Evolutionary conservation across 2,888 invertebrate genomes (phyloP).

Genomic region (Bunonema sp.): DNA sequence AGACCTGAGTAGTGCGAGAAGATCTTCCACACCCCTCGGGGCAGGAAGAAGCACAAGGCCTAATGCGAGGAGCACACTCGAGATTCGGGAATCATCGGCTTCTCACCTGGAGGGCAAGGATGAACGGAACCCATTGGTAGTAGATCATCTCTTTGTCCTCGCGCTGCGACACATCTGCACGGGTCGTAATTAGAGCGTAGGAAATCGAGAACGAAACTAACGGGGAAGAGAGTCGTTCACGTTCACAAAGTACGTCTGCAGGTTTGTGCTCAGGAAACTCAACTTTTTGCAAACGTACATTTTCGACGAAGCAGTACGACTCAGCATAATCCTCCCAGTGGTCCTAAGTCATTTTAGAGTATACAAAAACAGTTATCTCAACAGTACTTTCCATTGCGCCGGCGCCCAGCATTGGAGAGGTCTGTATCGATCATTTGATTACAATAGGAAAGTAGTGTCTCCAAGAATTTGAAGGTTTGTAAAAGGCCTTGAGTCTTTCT

Average conservation of each 20-base stretch:
- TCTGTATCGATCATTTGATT: too few species aligned
- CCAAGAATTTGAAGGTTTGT: too few species aligned
- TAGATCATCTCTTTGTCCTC: slow-evolving; percentile 5
- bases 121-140: slow-evolving; percentile 44
- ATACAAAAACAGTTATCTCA: background rate
- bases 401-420: slow-evolving; percentile 47
- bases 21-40: slow-evolving; percentile 19
- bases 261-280: too few species aligned
- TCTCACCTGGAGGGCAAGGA: slow-evolving; percentile 28
- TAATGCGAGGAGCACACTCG: too few species aligned
- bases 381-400: slow-evolving; percentile 18
- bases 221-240: slow-evolving; percentile 14
- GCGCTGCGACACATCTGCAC: too few species aligned
- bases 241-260: slow-evolving; percentile 46
- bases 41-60: slow-evolving; percentile 24
- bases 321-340: slow-evolving; percentile 49
- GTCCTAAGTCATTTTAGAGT: slow-evolving; percentile 7
- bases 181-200: too few species aligned
- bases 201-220: too few species aligned
- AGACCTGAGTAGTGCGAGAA: slow-evolving; percentile 14
- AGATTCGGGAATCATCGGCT: too few species aligned
- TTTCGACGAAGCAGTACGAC: slow-evolving; percentile 50
- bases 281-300: too few species aligned
- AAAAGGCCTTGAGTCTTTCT: too few species aligned
- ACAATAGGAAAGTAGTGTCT: too few species aligned